phyloP scores from a whole-genome alignment of 2,888 invertebrate genomes.

The Chrysopilus asiliformis region DNA sequence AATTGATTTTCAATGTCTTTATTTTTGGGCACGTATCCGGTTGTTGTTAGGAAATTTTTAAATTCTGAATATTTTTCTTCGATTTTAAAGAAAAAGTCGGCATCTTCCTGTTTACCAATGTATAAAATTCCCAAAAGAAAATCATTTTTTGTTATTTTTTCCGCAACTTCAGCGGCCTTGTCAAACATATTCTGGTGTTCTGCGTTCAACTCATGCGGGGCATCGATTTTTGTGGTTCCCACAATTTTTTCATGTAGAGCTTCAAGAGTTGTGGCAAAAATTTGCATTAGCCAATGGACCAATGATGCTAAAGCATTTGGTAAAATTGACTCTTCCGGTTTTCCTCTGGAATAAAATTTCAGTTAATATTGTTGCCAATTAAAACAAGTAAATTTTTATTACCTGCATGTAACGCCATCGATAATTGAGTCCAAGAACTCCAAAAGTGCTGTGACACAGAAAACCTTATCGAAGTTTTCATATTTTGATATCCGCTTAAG shows the following conservation, averaged over 20 bases:
- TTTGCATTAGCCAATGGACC: constrained; percentile 68
- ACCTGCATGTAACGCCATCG: constrained; percentile 42
- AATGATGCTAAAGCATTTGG: constrained; percentile 71
- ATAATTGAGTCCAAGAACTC: constrained; percentile 67
- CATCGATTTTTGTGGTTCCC: not conserved
- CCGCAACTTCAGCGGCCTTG: constrained; percentile 53
- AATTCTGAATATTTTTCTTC: constrained; percentile 53
- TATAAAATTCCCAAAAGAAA: constrained; percentile 72
- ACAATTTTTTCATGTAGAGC: too few species aligned
- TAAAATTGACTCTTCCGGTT: constrained; percentile 77
- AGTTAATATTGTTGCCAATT: not conserved
- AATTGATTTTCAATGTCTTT: constrained; percentile 25
- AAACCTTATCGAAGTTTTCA: constrained; percentile 73
- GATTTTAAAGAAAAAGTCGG: constrained; percentile 49
- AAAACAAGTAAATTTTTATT: constrained; percentile 9
- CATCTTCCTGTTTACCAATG: constrained; percentile 67
- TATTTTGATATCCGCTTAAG: constrained; percentile 78
- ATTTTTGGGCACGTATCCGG: constrained; percentile 9
- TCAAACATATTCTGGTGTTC: constrained; percentile 48
- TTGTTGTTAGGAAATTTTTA: constrained; percentile 21
- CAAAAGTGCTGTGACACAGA: constrained; percentile 73
- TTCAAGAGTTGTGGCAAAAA: too few species aligned
- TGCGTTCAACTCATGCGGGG: constrained; percentile 2
- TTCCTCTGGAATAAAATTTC: constrained; percentile 43
- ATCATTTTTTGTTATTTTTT: constrained; percentile 54